Evolutionary conservation across 2,113 vertebrate genomes (phyloP), one percentile per base, ranked within the genome.

Genomic region (Labeo catla): DNA sequence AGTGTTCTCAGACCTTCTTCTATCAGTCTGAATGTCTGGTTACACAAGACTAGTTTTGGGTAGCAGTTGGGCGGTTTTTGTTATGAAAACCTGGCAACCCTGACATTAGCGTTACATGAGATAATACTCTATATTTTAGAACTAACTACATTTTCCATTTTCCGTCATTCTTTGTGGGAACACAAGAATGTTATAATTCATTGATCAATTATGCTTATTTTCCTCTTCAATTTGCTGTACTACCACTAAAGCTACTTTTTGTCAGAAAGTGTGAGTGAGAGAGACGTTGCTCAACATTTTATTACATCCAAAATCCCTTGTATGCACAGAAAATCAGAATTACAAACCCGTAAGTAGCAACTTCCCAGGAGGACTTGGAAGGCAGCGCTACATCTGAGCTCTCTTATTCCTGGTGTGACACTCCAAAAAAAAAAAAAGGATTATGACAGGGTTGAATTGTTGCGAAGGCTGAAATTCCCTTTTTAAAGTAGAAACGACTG

Each of bases 331-430:
- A 54, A 3, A 77, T 81, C 23, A 15, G 13, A 81, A 81, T 34
- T 49, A 65, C 8, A 2, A 81, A 49, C n/a, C 12, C n/a, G 15
- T 65, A 28, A 63, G 57, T 28, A 49, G 79, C 59, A 65, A 65
- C 79, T 81, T 65, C 59, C 59, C 79, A 28, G n/a, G 43, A 81
- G 79, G n/a, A 65, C 61, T 65, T 74, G 72, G 59, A 81, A 81
- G 39, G 59, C 39, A 47, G 39, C 13, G 2, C 10, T 65, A 65
- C n/a, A 65, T 81, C 79, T 81, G n/a, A 81, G 79, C 21, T 80
- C 57, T 80, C 11, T 78, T 78, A 59, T 57, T 57, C 9, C 16
- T 78, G 52, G 36, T 59, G 52, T 78, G 54, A 59, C 78, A 47
- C 19, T 19, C 13, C 4, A 43, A 21, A 81, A 23, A 49, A 65